Conservation (phyloP, 2,797 vertebrate species). For the Malurus splendens region DNA sequence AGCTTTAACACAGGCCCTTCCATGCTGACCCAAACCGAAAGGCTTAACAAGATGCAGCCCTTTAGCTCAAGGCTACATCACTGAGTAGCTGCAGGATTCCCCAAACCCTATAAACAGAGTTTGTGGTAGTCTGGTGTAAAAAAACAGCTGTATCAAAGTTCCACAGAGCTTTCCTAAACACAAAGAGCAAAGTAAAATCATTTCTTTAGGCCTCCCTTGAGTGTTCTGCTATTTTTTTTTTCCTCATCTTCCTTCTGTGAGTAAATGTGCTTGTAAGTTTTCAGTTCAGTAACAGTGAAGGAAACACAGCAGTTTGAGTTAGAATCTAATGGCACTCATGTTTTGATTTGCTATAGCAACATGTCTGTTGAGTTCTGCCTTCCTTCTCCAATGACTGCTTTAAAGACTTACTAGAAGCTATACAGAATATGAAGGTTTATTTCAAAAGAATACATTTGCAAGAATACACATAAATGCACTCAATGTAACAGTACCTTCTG, state of each 20-base stretch:
- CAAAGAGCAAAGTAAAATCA: not conserved
- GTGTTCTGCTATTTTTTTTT: not conserved
- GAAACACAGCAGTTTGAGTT: not conserved
- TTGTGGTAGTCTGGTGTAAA: not conserved
- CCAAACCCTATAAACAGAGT: too few species aligned
- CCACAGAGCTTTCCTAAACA: not conserved
- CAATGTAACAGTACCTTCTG: conserved; percentile 79
- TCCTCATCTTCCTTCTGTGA: not conserved
- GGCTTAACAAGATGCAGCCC: not conserved
- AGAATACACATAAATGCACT: conserved; percentile 77
- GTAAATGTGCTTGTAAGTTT: not conserved
- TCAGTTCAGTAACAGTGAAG: not conserved
- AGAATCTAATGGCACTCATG: not conserved
- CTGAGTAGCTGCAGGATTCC: not conserved
- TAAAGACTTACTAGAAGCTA: conserved; percentile 67
- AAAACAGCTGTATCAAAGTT: not conserved
- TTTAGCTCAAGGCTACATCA: not conserved
- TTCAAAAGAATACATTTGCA: conserved; percentile 78
- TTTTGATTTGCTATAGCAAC: not conserved
- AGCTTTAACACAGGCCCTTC: not conserved
- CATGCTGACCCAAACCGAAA: not conserved
- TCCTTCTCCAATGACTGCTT: conserved; percentile 11
- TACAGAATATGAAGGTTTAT: conserved; percentile 81
- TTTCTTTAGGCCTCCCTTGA: not conserved
- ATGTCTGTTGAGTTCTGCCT: not conserved